Conservation (phyloP, 2,888 invertebrate genomes). For the Drymonia ruficornis region DNA sequence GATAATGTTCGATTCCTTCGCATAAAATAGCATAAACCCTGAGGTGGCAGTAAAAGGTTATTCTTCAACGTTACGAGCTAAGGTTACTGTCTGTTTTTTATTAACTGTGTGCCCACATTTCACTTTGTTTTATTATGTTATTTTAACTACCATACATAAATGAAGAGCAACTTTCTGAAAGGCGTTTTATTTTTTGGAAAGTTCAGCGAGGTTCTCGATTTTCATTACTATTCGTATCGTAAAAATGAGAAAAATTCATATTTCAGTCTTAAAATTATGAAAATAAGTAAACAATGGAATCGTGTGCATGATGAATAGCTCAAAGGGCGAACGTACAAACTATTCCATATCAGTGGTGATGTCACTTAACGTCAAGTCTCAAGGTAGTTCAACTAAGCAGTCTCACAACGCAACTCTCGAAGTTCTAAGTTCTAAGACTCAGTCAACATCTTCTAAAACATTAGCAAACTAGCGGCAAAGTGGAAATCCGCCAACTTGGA, state of each 20-base stretch:
- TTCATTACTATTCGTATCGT: too few relatives aligned
- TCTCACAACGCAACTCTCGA: too few relatives aligned
- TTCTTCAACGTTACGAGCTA: slow-evolving; percentile 1
- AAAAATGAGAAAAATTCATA: too few relatives aligned
- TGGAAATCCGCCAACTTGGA: background rate
- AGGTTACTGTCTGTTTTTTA: slow-evolving; percentile 18
- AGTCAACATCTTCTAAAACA: background rate
- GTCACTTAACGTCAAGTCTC: background rate
- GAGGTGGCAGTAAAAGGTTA: background rate
- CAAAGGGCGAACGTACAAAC: background rate
- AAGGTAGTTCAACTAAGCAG: background rate
- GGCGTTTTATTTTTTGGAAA: too few relatives aligned
- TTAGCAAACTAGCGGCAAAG: background rate
- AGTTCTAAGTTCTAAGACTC: background rate
- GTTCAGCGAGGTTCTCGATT: too few relatives aligned
- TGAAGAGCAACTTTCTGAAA: background rate
- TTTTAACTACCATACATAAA: slow-evolving; percentile 14
- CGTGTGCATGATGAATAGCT: too few relatives aligned
- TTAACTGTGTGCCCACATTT: slow-evolving; percentile 6
- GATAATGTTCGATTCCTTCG: too few relatives aligned
- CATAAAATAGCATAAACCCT: background rate
- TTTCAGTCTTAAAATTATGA: too few relatives aligned
- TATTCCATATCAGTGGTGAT: background rate
- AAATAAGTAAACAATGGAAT: too few relatives aligned
- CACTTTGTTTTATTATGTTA: slow-evolving; percentile 13